phyloP scores from a whole-genome alignment of 2,888 invertebrate genomes.

The Gonocerus acuteangulatus region DNA sequence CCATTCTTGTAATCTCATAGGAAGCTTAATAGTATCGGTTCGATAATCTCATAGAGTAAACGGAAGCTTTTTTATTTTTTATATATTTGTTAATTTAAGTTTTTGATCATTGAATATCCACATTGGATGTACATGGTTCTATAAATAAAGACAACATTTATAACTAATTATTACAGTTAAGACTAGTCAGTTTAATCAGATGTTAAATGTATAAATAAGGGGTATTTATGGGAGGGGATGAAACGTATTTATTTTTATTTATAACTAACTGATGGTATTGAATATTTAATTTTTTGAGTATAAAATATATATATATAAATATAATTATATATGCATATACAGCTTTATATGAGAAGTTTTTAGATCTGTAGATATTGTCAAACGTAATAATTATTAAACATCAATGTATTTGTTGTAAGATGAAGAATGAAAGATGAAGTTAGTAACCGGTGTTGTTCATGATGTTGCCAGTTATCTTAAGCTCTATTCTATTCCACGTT shows the following conservation, averaged over 20 bases:
- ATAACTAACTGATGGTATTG: constrained; percentile 23
- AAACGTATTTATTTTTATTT: constrained; percentile 36
- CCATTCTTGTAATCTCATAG: background rate
- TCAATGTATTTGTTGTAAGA: constrained; percentile 23
- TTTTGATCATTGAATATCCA: constrained; percentile 21
- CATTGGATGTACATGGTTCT: constrained; percentile 36
- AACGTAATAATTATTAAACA: constrained; percentile 29
- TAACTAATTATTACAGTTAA: constrained; percentile 34
- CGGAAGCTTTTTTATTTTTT: constrained; percentile 8
- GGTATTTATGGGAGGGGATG: constrained; percentile 38
- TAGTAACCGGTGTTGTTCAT: constrained; percentile 24
- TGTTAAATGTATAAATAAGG: constrained; percentile 37
- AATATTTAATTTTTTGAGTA: constrained; percentile 25
- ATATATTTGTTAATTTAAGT: constrained; percentile 4
- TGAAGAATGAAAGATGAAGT: constrained; percentile 11
- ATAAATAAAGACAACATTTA: constrained; percentile 31
- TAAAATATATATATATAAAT: constrained; percentile 12
- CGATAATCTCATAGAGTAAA: constrained; percentile 10
- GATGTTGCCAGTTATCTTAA: constrained; percentile 34
- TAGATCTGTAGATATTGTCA: constrained; percentile 32
- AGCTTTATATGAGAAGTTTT: constrained; percentile 28
- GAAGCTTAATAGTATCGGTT: constrained; percentile 7
- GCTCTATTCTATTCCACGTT: background rate
- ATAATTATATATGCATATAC: constrained; percentile 25
- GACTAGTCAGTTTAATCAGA: constrained; percentile 37